Evolutionary conservation across 2,113 vertebrate genomes (phyloP).

Genomic region (Colistium nudipinnis): DNA sequence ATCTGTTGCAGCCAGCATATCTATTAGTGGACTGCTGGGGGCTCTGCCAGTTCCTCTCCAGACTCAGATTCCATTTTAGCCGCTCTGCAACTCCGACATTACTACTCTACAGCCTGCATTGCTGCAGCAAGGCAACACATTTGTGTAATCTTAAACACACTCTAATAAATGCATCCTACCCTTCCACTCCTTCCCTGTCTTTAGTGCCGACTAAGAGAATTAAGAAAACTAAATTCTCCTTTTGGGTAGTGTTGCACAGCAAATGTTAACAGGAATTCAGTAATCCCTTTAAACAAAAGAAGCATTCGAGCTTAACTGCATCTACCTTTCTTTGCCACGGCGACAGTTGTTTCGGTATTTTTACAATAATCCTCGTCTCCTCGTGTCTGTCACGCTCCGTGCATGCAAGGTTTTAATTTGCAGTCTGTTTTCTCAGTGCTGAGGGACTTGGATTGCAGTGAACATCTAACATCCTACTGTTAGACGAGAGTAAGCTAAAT

Average conservation of each 20-base stretch:
- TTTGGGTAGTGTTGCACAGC: background rate
- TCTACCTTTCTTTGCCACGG: background rate
- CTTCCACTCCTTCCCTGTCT: background rate
- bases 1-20: constrained; percentile 46
- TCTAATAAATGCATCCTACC: too few species aligned
- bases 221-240: constrained; percentile 10
- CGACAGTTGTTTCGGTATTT: background rate
- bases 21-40: constrained; percentile 44
- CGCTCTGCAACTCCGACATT: constrained; percentile 22
- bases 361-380: background rate
- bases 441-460: background rate
- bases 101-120: constrained; percentile 18
- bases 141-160: background rate
- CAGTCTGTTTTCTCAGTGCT: background rate
- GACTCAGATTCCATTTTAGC: constrained; percentile 48
- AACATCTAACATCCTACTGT: constrained; percentile 2
- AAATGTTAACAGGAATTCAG: background rate
- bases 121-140: constrained; percentile 13
- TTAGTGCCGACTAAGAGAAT: constrained; percentile 6
- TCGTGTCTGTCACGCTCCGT: background rate
- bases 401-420: constrained; percentile 6
- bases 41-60: constrained; percentile 23
- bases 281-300: background rate
- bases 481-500: constrained; percentile 1
- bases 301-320: background rate